These are phyloP conservation scores for Aromia moschata DNA, from an alignment of 2,888 invertebrate species.

Conservation along the genomic window DNA sequence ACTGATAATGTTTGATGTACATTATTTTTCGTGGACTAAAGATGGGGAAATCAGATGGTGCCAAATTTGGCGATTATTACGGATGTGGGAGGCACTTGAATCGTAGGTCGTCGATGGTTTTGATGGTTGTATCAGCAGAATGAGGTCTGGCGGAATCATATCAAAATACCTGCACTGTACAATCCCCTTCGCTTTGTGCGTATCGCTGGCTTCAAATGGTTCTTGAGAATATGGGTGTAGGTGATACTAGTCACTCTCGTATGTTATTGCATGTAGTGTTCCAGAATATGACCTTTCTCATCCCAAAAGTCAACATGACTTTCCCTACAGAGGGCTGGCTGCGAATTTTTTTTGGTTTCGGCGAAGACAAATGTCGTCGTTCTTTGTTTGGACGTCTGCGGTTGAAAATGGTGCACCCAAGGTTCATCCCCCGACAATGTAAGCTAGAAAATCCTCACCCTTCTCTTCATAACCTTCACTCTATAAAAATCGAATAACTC, in stretches of 20 bases:
- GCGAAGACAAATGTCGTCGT: not conserved
- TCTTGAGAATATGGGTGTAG: not conserved
- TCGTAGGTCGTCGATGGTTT: no score
- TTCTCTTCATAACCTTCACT: not conserved
- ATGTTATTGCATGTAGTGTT: not conserved
- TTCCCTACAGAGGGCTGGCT: not conserved
- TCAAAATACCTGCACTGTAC: no score
- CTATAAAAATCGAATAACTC: no score
- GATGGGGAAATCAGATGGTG: not conserved
- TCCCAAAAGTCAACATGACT: not conserved
- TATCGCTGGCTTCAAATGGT: not conserved
- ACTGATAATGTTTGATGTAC: no score
- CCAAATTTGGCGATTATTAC: not conserved
- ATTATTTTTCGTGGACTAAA: not conserved
- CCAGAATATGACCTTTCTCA: not conserved
- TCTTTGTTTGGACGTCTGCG: not conserved
- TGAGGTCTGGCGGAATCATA: no score
- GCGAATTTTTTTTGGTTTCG: not conserved
- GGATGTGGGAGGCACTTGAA: no score
- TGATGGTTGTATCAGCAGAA: no score
- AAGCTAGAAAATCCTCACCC: not conserved
- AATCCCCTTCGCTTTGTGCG: not conserved
- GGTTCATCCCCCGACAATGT: not conserved
- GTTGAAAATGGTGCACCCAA: not conserved
- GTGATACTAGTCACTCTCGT: not conserved